These are phyloP conservation scores for Rhamnusium bicolor DNA, from an alignment of 2,888 invertebrate genomes.

Conservation along the genomic window DNA sequence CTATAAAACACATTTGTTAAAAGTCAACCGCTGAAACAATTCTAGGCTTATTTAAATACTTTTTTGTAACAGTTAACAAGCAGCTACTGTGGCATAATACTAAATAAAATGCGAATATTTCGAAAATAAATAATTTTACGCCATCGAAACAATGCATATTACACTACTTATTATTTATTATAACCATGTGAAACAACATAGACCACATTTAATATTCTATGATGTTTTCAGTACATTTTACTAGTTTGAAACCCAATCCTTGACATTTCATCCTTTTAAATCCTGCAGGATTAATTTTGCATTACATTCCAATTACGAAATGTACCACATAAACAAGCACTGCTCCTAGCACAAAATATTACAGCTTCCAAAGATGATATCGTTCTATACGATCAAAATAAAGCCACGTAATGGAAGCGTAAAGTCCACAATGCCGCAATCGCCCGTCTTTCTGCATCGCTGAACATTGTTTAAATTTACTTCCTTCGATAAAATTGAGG, in stretches of 20 bases:
- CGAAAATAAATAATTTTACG: too few species aligned
- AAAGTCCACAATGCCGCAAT: constrained; percentile 27
- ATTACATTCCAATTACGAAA: background rate
- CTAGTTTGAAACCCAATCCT: background rate
- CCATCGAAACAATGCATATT: background rate
- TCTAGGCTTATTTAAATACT: too few species aligned
- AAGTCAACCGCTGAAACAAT: too few species aligned
- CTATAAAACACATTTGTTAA: too few species aligned
- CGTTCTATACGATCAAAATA: constrained; percentile 16
- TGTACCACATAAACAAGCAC: background rate
- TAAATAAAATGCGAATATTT: too few species aligned
- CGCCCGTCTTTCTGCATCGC: constrained; percentile 10
- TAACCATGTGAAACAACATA: background rate
- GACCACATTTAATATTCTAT: background rate
- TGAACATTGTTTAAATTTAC: constrained; percentile 11
- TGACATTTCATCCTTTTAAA: background rate
- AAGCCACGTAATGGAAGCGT: constrained; percentile 30
- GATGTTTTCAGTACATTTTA: background rate
- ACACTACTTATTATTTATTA: background rate
- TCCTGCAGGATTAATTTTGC: background rate
- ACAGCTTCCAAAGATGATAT: background rate
- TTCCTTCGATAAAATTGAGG: background rate
- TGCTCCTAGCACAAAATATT: background rate
- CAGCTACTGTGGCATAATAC: too few species aligned
- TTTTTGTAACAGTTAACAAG: too few species aligned